Percentiles rank a stretch among this genome's conserved stretches.
Conservation (phyloP, 2,888 invertebrate genomes). For the Ferdinandea cuprea region DNA sequence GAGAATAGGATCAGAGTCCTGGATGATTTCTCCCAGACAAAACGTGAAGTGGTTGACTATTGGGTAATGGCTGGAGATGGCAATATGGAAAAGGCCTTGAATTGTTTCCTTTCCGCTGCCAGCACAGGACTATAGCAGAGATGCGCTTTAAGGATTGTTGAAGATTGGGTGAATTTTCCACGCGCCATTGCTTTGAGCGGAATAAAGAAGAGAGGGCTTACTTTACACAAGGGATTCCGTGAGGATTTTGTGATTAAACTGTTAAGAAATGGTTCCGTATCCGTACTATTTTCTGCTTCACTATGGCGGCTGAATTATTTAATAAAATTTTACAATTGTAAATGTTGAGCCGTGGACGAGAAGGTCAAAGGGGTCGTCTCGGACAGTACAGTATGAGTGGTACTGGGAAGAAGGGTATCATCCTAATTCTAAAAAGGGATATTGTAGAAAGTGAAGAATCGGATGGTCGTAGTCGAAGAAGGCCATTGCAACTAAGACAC, state of each 20-base stretch:
- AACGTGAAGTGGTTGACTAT: conserved; percentile 15
- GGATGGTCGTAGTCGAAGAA: too few relatives aligned
- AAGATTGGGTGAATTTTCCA: conserved; percentile 39
- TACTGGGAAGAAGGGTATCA: too few relatives aligned
- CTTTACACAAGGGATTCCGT: conserved; percentile 25
- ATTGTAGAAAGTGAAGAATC: too few relatives aligned
- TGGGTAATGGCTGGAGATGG: conserved; percentile 2
- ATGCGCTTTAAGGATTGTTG: conserved; percentile 35
- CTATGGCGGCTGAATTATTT: conserved; percentile 24
- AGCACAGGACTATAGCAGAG: background rate
- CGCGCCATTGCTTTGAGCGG: conserved; percentile 21
- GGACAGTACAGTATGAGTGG: too few relatives aligned
- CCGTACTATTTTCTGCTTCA: conserved; percentile 3
- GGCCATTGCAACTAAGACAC: too few relatives aligned
- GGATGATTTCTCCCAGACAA: background rate
- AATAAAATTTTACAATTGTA: too few relatives aligned
- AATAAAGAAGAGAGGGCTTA: background rate
- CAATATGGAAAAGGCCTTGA: conserved; percentile 26
- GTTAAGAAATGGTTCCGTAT: conserved; percentile 31
- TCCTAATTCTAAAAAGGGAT: too few relatives aligned
- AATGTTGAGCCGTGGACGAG: too few relatives aligned
- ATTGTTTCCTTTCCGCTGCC: conserved; percentile 36
- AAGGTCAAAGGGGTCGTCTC: too few relatives aligned
- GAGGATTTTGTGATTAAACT: conserved; percentile 46
- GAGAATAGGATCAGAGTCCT: background rate